Base-by-base conservation (phyloP, 2,113 vertebrate genomes). In the Cinclus cinclus region DNA sequence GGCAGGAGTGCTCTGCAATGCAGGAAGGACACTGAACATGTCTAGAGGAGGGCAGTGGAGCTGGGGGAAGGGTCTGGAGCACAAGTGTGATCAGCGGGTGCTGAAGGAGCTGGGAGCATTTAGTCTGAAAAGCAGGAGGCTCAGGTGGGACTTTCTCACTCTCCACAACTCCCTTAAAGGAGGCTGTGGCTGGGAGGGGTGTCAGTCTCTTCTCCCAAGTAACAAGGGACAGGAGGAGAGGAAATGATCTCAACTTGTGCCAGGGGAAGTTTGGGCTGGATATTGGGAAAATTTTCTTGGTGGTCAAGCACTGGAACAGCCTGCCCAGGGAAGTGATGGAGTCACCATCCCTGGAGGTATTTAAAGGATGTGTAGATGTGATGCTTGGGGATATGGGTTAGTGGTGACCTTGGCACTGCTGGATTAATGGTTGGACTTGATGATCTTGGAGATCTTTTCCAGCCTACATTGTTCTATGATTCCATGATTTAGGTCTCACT, bases 1-100 rank as follows among this genome's bases (percentile, higher is more conserved):
- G 20, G n/a, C 33, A 44, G 33, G 39, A 75, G 30, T 35, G 62
- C 28, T 60, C 64, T 52, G 46, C 22, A 5, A 0, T 16, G 37
- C 56, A 50, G 39, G 49, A 62, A 50, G 59, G 56, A 64, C 64
- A n/a, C 4, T 28, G 56, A 58, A 27, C 0, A 0, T 9, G 49
- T 37, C 50, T 56, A 83, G 71, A 77, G 35, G 21, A 70, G 35
- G 41, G 27, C 47, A 50, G 6, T 2, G 15, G 20, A 83, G 31
- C 19, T 71, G 58, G 42, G 42, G 37, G 37, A 63, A 77, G 37
- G 27, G 6, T 44, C 42, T 58, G 37, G 49, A 56, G 35, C 31
- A 33, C 49, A 37, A 10, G 5, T 37, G 27, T 60, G 41, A 23
- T 11, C 30, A 41, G 24, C 9, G 64, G 8, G 4, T 14, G 89